A percentile compares a stretch with the other conserved stretches of the same genome.
Conservation (phyloP, 2,888 invertebrate genomes). For the Diaphora mendica region DNA sequence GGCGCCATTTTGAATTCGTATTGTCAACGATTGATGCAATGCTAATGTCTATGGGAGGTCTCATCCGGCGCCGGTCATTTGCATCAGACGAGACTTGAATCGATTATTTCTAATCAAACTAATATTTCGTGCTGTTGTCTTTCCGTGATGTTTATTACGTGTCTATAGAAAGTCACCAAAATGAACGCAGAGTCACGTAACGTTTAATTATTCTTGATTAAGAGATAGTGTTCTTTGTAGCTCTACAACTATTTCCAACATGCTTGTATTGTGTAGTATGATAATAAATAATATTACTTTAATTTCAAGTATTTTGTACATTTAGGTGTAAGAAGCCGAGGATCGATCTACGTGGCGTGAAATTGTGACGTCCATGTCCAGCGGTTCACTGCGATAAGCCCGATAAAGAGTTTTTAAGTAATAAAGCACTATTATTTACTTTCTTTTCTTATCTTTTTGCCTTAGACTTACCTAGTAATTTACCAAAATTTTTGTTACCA, state of each 20-base stretch:
- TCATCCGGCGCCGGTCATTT: constrained; percentile 85
- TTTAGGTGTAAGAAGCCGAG: too few species aligned
- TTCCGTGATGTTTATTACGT: constrained; percentile 47
- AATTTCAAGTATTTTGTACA: too few species aligned
- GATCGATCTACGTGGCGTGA: too few species aligned
- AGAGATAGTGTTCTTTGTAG: constrained; percentile 13
- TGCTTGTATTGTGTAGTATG: not conserved
- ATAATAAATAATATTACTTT: not conserved
- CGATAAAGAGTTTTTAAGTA: too few species aligned
- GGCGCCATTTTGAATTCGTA: constrained; percentile 83
- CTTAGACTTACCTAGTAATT: not conserved
- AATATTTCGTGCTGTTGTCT: constrained; percentile 48
- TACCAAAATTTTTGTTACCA: not conserved
- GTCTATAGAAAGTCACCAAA: constrained; percentile 29
- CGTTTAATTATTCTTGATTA: constrained; percentile 25
- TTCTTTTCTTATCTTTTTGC: not conserved
- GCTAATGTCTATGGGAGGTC: constrained; percentile 81
- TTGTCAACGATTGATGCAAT: constrained; percentile 73
- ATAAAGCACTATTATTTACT: too few species aligned
- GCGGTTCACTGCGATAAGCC: too few species aligned
- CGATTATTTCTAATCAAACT: constrained; percentile 66
- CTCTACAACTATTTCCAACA: not conserved
- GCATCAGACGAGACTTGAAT: constrained; percentile 81
- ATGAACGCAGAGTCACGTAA: constrained; percentile 21
- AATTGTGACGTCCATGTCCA: too few species aligned